These are phyloP conservation scores for Drosophila bipectinata DNA, from an alignment of 1,140 invertebrate species.

Conservation along the genomic window DNA sequence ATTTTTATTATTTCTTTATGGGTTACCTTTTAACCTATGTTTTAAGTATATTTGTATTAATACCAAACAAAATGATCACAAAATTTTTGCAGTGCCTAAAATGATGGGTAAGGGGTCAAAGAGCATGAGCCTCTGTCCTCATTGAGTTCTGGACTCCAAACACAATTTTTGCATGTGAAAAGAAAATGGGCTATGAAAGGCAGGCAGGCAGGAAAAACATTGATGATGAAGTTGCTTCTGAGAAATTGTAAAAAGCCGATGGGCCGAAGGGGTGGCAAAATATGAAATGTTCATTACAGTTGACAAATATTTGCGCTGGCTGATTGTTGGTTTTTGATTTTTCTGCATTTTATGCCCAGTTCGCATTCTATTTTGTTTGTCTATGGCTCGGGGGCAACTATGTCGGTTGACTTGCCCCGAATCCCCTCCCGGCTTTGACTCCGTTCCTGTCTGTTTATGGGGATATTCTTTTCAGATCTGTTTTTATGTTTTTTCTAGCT, in stretches of 20 bases:
- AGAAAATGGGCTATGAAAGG: slow-evolving; percentile 72
- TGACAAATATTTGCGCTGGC: slow-evolving; percentile 78
- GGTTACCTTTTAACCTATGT: too few species aligned
- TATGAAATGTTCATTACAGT: slow-evolving; percentile 83
- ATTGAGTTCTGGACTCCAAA: slow-evolving; percentile 64
- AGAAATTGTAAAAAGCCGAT: slow-evolving; percentile 34
- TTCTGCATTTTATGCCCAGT: slow-evolving; percentile 64
- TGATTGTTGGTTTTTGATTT: slow-evolving; percentile 64
- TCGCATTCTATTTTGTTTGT: slow-evolving; percentile 39
- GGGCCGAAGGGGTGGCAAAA: slow-evolving; percentile 47
- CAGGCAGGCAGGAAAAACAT: slow-evolving; percentile 41
- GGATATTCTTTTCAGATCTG: slow-evolving; percentile 8
- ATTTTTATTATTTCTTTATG: too few species aligned
- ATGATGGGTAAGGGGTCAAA: not conserved
- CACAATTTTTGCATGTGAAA: slow-evolving; percentile 67
- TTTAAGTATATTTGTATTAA: not conserved
- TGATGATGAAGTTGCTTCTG: slow-evolving; percentile 39
- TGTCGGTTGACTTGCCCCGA: slow-evolving; percentile 33
- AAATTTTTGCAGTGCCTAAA: not conserved
- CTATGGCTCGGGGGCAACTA: slow-evolving; percentile 33
- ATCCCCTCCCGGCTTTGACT: slow-evolving; percentile 30
- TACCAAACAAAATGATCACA: not conserved
- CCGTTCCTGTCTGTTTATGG: slow-evolving; percentile 9
- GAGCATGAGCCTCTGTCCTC: slow-evolving; percentile 27
- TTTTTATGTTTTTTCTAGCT: slow-evolving; percentile 30